These are phyloP conservation scores for Ichneumoninae sp. DNA, from an alignment of 2,888 invertebrate genomes.

Conservation along the genomic window DNA sequence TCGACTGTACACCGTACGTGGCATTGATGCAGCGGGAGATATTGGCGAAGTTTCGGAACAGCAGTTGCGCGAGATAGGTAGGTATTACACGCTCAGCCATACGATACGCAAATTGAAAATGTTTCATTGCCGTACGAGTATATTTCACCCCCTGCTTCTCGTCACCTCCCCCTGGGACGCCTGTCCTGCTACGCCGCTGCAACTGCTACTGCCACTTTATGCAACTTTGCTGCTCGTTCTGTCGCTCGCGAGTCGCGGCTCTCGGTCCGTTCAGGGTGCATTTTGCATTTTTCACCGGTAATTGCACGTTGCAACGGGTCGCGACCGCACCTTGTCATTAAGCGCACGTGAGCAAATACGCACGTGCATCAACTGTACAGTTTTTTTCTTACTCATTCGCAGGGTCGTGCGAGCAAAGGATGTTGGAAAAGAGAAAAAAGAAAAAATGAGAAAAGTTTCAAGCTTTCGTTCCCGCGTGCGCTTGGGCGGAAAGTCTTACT, in stretches of 20 bases:
- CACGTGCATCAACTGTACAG: constrained; percentile 72
- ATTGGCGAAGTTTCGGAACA: constrained; percentile 26
- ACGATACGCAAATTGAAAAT: constrained; percentile 51
- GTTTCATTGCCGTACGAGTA: constrained; percentile 32
- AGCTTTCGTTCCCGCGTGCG: constrained; percentile 14
- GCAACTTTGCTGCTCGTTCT: constrained; percentile 53
- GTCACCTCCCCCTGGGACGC: constrained; percentile 32
- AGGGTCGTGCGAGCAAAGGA: constrained; percentile 36
- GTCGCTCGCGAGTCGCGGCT: constrained; percentile 37
- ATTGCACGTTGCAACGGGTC: constrained; percentile 77
- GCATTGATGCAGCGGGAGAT: constrained; percentile 48
- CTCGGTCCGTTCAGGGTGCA: constrained; percentile 67
- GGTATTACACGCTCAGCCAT: not conserved
- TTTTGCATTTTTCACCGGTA: constrained; percentile 81
- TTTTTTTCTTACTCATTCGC: constrained; percentile 25
- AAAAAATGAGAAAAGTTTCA: constrained; percentile 49
- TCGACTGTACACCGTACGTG: constrained; percentile 24
- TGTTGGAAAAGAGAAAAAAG: constrained; percentile 28
- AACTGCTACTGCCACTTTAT: constrained; percentile 50
- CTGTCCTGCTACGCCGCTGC: constrained; percentile 69
- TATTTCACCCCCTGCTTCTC: constrained; percentile 33
- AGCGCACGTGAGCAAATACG: constrained; percentile 79
- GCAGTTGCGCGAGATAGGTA: constrained; percentile 48
- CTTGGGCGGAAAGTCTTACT: constrained; percentile 57
- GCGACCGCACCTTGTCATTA: constrained; percentile 80